Evolutionary conservation across 64 coral and sea anemone species (phyloP), one percentile per base, ranked within the genome.

Genomic region (Acropora tenuis): DNA sequence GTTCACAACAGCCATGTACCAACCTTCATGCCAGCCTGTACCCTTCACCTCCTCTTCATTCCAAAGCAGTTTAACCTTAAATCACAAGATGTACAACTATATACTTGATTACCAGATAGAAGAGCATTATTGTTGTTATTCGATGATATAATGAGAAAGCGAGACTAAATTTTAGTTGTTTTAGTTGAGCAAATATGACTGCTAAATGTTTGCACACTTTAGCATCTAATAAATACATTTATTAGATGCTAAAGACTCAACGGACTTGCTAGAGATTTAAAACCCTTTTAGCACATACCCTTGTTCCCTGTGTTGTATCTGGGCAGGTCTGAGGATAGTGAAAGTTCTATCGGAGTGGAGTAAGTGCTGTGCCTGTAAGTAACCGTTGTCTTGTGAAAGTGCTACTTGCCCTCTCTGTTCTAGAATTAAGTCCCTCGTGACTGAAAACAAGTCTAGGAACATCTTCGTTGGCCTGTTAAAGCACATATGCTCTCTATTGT

Each of bases 331-430:
- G 88, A 79, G 30, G 77, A 90, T 2, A 90, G 57, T 41, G 77
- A 79, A 50, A 65, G 77, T 43, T 18, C 74, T 57, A 60, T 79
- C 3, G 87, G 74, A 55, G 87, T 89, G 47, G 74, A 67, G 57
- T 72, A 90, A 50, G 88, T 90, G 58, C 88, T 90, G 60, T 72
- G 79, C 79, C 61, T 90, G 75, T 90, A 81, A 15, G 16, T 80
- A 72, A 50, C 18, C 5, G 13, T 78, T 41, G 41, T 69, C 41
- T 30, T 42, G 43, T 12, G 73, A 40, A 57, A 74, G 73, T 75
- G 73, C 63, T 79, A 47, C 6, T 53, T 90, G 77, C 47, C 55
- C 81, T 80, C 19, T 80, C 60, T 80, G 45, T 78, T 74, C 57
- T 6, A 85, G 8, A 67, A 92, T 85, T 5, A 78, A 49, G 45